A percentile compares a stretch with the other conserved stretches of the same genome.
These are phyloP conservation scores for Torymus tubicola DNA, from an alignment of 2,888 invertebrate species.

Conservation along the genomic window DNA sequence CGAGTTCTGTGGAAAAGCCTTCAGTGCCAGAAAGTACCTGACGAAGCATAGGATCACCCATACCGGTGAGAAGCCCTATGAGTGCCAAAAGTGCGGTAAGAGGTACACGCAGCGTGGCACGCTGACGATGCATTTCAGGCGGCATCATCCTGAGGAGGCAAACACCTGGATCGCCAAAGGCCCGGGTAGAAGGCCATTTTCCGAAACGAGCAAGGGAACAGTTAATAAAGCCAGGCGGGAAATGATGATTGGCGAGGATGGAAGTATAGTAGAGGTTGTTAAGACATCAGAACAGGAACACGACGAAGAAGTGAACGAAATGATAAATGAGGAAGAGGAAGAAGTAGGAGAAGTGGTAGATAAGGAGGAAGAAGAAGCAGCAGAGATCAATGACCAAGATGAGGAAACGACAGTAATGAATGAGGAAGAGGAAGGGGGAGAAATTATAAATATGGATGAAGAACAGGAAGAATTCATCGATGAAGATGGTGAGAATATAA, in stretches of 20 bases:
- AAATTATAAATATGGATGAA: too few species aligned
- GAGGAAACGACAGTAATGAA: background rate
- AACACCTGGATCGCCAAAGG: too few species aligned
- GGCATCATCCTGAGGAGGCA: conserved; percentile 57
- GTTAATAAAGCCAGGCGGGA: background rate
- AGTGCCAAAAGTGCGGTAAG: conserved; percentile 71
- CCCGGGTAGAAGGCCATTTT: too few species aligned
- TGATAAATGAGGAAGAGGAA: too few species aligned
- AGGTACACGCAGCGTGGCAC: conserved; percentile 71
- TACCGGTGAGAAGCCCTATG: conserved; percentile 68
- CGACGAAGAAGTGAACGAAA: background rate
- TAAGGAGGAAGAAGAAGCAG: too few species aligned
- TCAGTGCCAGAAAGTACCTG: conserved; percentile 66
- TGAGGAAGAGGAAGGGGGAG: too few species aligned
- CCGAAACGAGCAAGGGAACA: too few species aligned
- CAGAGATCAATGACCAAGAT: too few species aligned
- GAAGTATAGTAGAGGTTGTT: background rate
- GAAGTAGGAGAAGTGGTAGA: too few species aligned
- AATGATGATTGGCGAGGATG: conserved; percentile 16
- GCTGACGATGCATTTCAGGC: conserved; percentile 69
- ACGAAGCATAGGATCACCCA: conserved; percentile 67
- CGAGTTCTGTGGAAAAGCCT: conserved; percentile 69
- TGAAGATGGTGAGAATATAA: too few species aligned
- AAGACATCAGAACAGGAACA: background rate
- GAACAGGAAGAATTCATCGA: too few species aligned